A percentile compares a stretch with the other conserved stretches of the same genome.
These are phyloP conservation scores for Armadillidium nasatum DNA, from an alignment of 1,140 invertebrate genomes.

Conservation along the genomic window DNA sequence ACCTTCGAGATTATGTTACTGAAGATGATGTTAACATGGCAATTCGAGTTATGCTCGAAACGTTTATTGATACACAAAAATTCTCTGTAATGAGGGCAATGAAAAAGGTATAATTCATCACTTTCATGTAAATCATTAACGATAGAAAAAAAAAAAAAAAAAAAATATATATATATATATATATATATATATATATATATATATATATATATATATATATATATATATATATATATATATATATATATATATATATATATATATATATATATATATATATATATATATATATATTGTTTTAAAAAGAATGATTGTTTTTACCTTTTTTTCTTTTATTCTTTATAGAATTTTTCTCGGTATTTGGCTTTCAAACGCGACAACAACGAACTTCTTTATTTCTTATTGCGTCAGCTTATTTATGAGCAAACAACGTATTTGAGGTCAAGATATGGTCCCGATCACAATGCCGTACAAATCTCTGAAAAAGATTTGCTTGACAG, in stretches of 20 bases:
- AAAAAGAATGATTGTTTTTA: too few relatives aligned
- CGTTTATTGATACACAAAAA: slow-evolving; percentile 97
- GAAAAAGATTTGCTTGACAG: slow-evolving; percentile 86
- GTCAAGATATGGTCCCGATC: slow-evolving; percentile 67
- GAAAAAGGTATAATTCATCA: slow-evolving; percentile 66
- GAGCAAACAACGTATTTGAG: slow-evolving; percentile 85
- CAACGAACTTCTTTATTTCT: slow-evolving; percentile 91
- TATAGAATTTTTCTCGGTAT: slow-evolving; percentile 87
- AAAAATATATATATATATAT: too few relatives aligned
- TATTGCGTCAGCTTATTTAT: slow-evolving; percentile 85
- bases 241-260: too few relatives aligned
- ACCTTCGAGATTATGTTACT: slow-evolving; percentile 84
- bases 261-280: too few relatives aligned
- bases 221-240: too few relatives aligned
- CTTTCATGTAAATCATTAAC: slow-evolving; percentile 34
- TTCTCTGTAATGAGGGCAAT: slow-evolving; percentile 95
- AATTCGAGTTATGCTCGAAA: slow-evolving; percentile 93
- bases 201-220: too few relatives aligned
- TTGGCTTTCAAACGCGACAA: slow-evolving; percentile 91
- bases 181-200: too few relatives aligned
- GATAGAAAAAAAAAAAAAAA: too few relatives aligned
- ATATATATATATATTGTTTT: too few relatives aligned
- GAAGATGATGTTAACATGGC: slow-evolving; percentile 97
- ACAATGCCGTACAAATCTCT: slow-evolving; percentile 73
- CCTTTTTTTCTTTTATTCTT: slow-evolving; percentile 44